These are phyloP conservation scores for Spermophilus dauricus DNA, from an alignment of 2,113 vertebrate species.

Conservation along the genomic window DNA sequence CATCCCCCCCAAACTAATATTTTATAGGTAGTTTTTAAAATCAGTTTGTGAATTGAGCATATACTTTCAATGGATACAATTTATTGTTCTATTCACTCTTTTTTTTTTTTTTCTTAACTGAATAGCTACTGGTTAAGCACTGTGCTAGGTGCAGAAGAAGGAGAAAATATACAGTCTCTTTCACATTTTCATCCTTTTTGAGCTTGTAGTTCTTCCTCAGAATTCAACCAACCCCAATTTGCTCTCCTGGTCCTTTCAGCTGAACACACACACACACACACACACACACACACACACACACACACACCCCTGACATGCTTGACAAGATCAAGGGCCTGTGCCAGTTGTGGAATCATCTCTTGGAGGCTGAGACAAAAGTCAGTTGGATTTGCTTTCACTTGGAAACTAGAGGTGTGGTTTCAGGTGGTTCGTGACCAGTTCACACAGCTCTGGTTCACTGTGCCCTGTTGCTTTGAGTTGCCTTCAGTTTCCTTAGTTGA, in stretches of 20 bases:
- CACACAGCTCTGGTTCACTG: conserved; percentile 66
- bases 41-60: not conserved
- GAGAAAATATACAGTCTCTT: not conserved
- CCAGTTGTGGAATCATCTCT: not conserved
- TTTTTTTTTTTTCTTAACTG: not conserved
- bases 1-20: not conserved
- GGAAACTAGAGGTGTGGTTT: conserved; percentile 73
- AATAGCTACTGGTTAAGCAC: not conserved
- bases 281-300: not conserved
- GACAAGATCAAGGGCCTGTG: not conserved
- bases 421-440: conserved; percentile 26
- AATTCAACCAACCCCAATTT: not conserved
- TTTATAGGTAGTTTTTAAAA: not conserved
- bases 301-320: not conserved
- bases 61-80: not conserved
- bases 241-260: not conserved
- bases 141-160: not conserved
- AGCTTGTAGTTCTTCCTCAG: not conserved
- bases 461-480: conserved; percentile 69
- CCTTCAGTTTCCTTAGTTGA: conserved; percentile 66
- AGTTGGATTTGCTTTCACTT: conserved; percentile 70
- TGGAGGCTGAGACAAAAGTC: conserved; percentile 24
- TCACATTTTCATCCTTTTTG: not conserved
- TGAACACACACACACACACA: not conserved
- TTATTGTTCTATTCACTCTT: not conserved